These are phyloP conservation scores for Thermophis baileyi DNA, from an alignment of 2,113 vertebrate species.

Conservation along the genomic window DNA sequence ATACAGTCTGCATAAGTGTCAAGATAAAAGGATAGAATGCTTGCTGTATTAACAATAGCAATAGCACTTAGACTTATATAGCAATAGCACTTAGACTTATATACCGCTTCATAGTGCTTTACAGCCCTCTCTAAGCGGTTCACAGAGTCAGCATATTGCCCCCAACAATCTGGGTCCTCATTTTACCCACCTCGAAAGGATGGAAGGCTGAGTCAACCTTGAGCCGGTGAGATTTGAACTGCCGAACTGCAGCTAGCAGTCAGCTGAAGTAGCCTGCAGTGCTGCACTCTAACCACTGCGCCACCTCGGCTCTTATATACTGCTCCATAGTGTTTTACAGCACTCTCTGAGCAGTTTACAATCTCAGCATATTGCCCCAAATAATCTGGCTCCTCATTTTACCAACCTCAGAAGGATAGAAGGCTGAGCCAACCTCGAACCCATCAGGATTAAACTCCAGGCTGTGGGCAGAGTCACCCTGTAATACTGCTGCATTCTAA, in stretches of 20 bases:
- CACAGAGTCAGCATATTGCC: neutral
- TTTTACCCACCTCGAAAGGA: neutral
- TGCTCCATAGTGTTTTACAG: neutral
- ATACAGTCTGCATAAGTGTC: neutral
- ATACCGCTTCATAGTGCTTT: neutral
- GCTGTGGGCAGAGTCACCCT: neutral
- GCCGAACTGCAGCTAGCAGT: no score
- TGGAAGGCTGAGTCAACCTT: neutral
- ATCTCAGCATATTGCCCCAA: neutral
- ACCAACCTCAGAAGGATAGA: neutral
- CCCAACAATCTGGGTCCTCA: neutral
- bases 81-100: no score
- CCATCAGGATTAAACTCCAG: neutral
- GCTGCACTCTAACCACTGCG: no score
- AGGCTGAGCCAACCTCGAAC: neutral
- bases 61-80: neutral
- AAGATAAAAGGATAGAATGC: neutral
- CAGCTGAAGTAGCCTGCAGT: no score
- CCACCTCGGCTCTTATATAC: no score
- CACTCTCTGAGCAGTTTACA: neutral
- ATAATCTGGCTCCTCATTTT: neutral
- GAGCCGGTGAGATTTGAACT: no score
- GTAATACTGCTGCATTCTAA: neutral
- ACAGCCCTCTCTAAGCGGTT: neutral
- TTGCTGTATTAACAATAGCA: neutral